Evolutionary conservation across 2,113 vertebrate genomes (phyloP), one percentile per base, ranked within the genome.

Genomic region (Xyliphius kryptos): DNA sequence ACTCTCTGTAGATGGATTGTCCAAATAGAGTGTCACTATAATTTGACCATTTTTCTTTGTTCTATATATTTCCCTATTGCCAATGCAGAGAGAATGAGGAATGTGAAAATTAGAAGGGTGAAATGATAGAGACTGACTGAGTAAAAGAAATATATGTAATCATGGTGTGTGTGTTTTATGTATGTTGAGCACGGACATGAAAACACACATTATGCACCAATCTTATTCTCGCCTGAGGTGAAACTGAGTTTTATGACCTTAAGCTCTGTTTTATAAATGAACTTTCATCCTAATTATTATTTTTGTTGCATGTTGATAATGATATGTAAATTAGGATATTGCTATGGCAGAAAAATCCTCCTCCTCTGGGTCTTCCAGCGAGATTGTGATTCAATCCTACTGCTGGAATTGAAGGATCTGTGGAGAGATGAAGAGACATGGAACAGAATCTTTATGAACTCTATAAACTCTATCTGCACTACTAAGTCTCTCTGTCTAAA

Each of bases 191-290:
- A 43, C 21, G 12, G 12, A 22, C 16, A 43, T 43, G 14, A 20
- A 57, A 21, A 43, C 55, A 43, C 19, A n/a, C 38, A 57, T 57
- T 57, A 57, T 57, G 13, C 3, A 43, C 38, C 38, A 57, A 21
- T 63, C 72, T 50, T 64, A 26, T 71, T 65, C 67, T 37, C 32
- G 50, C 66, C 69, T 61, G 55, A 57, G 38, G 55, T 43, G 21
- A 9, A 57, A 43, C 55, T 14, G 19, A 22, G 19, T 22, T 41
- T 13, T 56, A 41, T 20, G 37, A 56, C 15, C 54, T 21, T 9
- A 43, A 57, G 38, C 38, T 43, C 38, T 43, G 55, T 44, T 58
- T 58, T 44, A 44, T 22, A 58, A 43, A 44, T 44, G 9, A 44
- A 44, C 40, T 22, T 44, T 44, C 40, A 15, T 44, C 22, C 3